Base-by-base conservation (phyloP, 1,140 invertebrate genomes). In the Gryon sp. region DNA sequence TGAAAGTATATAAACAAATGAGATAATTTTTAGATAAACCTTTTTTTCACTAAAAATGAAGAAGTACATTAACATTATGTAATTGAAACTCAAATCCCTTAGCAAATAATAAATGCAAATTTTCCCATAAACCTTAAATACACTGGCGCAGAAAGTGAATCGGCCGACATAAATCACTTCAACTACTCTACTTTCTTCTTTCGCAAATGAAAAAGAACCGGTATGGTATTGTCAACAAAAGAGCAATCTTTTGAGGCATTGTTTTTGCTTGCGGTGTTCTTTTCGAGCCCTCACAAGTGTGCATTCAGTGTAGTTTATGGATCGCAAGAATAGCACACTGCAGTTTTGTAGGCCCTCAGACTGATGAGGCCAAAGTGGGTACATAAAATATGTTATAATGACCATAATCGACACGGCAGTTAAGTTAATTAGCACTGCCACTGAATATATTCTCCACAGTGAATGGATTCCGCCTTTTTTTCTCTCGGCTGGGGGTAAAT, bases 371-470 rank as follows among this genome's bases (percentile, higher is more conserved):
- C 12, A 73, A 24, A 73, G 36, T 45, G 63, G 57, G 65, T 41
- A 69, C 52, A 55, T 55, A 48, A 70, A 66, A 66, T 66, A 63
- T 66, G 36, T 66, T 22, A 46, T 70, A 69, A 69, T 63, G 32
- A 69, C 40, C 38, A 40, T 65, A 60, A 70, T 79, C 68, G 79
- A 82, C 70, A 80, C 76, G 76, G 80, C 63, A 75, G 83, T 86
- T 86, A 81, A 68, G 69, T 77, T 80, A 84, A 87, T 85, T 86
- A 82, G 76, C 79, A 69, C 79, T 14, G 46, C 68, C 41, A 59
- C 66, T 79, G 76, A 84, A 86, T 86, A 86, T 78, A 86, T 86
- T 85, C 78, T 84, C 79, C 79, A 85, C 70, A 81, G 55, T 66
- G 76, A 66, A 59, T 80, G 68, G 46, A 78, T 78, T 50, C 62